Evolutionary conservation across 2,888 invertebrate genomes (phyloP).

Genomic region (Ichneumon xanthorius): DNA sequence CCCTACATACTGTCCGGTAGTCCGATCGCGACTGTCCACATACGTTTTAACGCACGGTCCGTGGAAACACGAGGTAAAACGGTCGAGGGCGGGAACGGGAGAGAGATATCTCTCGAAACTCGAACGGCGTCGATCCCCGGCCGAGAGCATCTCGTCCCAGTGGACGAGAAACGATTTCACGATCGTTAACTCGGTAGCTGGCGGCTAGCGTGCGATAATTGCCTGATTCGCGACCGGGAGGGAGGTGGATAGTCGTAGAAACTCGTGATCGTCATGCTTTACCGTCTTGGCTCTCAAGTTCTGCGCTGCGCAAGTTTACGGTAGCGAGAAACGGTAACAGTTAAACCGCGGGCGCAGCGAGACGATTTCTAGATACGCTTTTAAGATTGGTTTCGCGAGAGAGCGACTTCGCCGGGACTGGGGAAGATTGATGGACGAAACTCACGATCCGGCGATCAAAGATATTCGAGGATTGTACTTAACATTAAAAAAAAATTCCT

Average conservation of each 20-base stretch:
- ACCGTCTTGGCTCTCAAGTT: conserved; percentile 9
- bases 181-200: conserved; percentile 59
- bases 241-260: conserved; percentile 25
- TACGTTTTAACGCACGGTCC: not conserved
- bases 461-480: not conserved
- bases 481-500: not conserved
- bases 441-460: conserved; percentile 19
- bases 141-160: not conserved
- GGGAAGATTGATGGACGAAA: conserved; percentile 43
- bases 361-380: conserved; percentile 52
- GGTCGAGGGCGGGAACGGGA: not conserved
- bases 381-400: conserved; percentile 11
- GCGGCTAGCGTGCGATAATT: conserved; percentile 55
- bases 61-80: not conserved
- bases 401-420: not conserved
- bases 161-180: conserved; percentile 54
- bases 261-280: conserved; percentile 43
- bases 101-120: conserved; percentile 15
- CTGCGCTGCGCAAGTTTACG: conserved; percentile 8
- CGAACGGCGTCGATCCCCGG: conserved; percentile 8
- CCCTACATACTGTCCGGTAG: not conserved
- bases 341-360: not conserved
- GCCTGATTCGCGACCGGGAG: conserved; percentile 47
- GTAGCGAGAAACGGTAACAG: conserved; percentile 34
- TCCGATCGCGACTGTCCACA: not conserved